These are phyloP conservation scores for Sinhomidia bicolor DNA, from an alignment of 2,888 invertebrate genomes.

Conservation along the genomic window DNA sequence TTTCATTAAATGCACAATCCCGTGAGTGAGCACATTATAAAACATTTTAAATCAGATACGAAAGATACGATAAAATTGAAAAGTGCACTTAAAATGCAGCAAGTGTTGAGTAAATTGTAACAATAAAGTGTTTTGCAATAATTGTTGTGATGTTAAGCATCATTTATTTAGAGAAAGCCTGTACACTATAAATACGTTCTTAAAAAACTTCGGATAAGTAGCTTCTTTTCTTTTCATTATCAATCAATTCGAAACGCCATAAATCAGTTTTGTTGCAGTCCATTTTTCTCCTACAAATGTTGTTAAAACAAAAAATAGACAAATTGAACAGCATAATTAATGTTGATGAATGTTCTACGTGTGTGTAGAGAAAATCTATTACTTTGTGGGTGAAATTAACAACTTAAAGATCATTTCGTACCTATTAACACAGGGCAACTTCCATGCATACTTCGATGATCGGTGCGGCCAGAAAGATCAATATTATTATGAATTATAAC, in stretches of 20 bases:
- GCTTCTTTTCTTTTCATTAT: background rate
- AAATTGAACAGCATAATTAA: too few relatives aligned
- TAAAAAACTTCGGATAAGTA: background rate
- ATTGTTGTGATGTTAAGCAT: background rate
- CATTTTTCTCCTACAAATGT: conserved; percentile 65
- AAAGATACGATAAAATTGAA: too few relatives aligned
- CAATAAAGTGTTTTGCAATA: background rate
- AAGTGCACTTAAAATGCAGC: too few relatives aligned
- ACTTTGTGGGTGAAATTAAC: too few relatives aligned
- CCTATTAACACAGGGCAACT: conserved; percentile 65
- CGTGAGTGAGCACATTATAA: too few relatives aligned
- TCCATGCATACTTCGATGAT: conserved; percentile 44
- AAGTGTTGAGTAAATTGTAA: too few relatives aligned
- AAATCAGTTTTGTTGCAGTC: conserved; percentile 49
- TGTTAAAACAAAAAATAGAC: too few relatives aligned
- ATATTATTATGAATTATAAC: conserved; percentile 43
- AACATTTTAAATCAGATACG: too few relatives aligned
- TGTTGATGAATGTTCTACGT: too few relatives aligned
- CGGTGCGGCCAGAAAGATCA: background rate
- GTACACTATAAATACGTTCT: background rate
- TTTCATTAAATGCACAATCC: too few relatives aligned
- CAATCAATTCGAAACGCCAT: background rate
- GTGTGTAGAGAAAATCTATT: too few relatives aligned
- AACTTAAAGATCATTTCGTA: too few relatives aligned
- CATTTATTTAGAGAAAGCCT: conserved; percentile 1